Conservation (phyloP, 1,140 invertebrate species). For the Brachionus asplanchnoidis region DNA sequence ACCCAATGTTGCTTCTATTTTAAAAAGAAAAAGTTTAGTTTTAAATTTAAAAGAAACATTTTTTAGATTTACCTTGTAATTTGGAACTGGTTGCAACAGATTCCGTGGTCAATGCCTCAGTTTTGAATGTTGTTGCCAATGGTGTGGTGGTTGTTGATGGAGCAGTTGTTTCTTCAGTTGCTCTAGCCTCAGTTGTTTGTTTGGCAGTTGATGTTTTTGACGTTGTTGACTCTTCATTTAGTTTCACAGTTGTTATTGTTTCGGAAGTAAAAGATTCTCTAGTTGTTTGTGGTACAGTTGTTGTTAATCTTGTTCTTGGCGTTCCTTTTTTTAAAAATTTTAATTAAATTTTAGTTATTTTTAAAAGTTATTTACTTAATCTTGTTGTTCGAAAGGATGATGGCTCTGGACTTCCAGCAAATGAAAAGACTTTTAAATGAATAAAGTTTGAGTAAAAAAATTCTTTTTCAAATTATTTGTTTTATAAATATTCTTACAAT, state of each 20-base stretch:
- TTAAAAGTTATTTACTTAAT: background rate
- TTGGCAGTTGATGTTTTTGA: background rate
- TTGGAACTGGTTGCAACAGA: background rate
- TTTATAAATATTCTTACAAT: background rate
- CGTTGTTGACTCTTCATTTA: background rate
- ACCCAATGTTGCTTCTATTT: too few relatives aligned
- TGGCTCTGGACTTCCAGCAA: background rate
- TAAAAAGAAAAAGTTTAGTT: too few relatives aligned
- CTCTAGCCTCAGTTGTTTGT: background rate
- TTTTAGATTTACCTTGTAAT: too few relatives aligned
- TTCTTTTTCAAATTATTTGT: too few relatives aligned
- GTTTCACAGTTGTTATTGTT: background rate
- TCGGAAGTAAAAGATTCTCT: background rate
- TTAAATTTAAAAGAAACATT: too few relatives aligned
- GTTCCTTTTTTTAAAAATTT: background rate
- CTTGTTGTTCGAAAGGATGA: background rate
- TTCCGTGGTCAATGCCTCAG: background rate
- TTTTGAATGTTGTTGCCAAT: too few relatives aligned
- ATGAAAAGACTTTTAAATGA: background rate
- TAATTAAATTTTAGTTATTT: too few relatives aligned
- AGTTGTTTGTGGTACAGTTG: background rate
- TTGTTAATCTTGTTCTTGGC: background rate
- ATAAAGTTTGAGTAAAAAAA: too few relatives aligned
- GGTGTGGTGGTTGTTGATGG: too few relatives aligned
- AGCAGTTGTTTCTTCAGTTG: background rate